phyloP scores from a whole-genome alignment of 2,113 vertebrate species.

The Petroica traversi region DNA sequence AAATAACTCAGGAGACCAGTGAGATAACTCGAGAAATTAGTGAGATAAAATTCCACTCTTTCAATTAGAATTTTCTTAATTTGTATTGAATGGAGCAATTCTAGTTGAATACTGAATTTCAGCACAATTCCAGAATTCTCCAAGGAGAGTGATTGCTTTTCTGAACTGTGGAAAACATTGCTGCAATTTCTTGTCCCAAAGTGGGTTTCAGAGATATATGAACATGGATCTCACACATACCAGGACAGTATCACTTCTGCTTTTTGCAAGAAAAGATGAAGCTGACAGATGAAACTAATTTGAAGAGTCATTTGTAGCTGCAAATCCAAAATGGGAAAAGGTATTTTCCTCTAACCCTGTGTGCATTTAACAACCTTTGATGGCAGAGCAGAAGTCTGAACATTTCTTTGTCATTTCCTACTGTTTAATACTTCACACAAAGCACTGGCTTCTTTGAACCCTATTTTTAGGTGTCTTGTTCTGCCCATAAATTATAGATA shows the following conservation, averaged over 20 bases:
- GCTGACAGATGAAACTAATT: constrained; percentile 41
- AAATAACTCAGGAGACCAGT: not conserved
- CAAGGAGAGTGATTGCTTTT: not conserved
- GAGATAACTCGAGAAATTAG: not conserved
- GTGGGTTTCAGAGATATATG: not conserved
- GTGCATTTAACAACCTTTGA: not conserved
- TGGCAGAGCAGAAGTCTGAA: constrained; percentile 15
- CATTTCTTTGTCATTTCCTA: constrained; percentile 31
- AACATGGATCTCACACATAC: not conserved
- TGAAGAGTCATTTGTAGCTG: constrained; percentile 19
- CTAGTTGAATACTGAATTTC: not conserved
- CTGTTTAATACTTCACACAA: constrained; percentile 42
- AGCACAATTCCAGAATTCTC: not conserved
- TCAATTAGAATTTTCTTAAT: not conserved
- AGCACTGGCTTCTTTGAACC: constrained; percentile 15
- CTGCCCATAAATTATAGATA: constrained; percentile 5
- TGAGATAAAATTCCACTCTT: not conserved
- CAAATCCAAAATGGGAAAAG: not conserved
- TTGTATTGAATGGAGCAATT: not conserved
- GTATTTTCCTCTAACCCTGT: not conserved
- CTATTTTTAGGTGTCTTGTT: constrained; percentile 27
- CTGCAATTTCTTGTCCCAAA: not conserved
- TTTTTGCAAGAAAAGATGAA: constrained; percentile 7
- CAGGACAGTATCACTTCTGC: not conserved
- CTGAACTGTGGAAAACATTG: not conserved